These are phyloP conservation scores for Brachypalpus laphriformis DNA, from an alignment of 2,888 invertebrate genomes.

Conservation along the genomic window DNA sequence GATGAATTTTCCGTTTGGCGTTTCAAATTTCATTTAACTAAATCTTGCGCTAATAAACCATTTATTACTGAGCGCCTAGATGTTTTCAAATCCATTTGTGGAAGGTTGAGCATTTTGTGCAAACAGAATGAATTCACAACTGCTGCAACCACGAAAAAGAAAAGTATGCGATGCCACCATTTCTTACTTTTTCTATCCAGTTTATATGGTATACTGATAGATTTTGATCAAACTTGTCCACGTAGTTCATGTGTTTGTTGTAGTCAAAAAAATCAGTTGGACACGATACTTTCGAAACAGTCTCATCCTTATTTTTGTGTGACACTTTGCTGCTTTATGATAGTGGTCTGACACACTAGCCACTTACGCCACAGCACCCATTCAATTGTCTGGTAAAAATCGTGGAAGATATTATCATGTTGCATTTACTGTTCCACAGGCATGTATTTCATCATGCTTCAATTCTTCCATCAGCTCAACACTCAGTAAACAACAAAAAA, in stretches of 20 bases:
- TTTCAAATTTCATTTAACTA: background rate
- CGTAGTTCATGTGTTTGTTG: too few species aligned
- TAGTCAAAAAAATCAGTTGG: too few species aligned
- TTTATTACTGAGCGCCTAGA: background rate
- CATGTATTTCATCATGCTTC: too few species aligned
- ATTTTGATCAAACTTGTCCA: too few species aligned
- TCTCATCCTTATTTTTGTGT: background rate
- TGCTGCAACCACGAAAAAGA: background rate
- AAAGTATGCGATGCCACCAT: conserved; percentile 1
- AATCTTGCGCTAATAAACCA: too few species aligned
- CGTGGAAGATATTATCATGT: background rate
- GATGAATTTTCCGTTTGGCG: background rate
- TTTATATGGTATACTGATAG: too few species aligned
- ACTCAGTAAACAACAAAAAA: too few species aligned
- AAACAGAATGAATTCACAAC: background rate
- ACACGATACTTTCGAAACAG: background rate
- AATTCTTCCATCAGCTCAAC: too few species aligned
- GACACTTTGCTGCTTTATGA: background rate
- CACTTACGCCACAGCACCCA: too few species aligned
- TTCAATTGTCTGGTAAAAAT: too few species aligned
- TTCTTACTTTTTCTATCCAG: background rate
- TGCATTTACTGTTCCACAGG: too few species aligned
- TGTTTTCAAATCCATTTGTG: background rate
- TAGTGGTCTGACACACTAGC: too few species aligned
- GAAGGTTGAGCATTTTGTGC: background rate